Evolutionary conservation across 2,888 invertebrate genomes (phyloP).

Genomic region (Phlogophora meticulosa): DNA sequence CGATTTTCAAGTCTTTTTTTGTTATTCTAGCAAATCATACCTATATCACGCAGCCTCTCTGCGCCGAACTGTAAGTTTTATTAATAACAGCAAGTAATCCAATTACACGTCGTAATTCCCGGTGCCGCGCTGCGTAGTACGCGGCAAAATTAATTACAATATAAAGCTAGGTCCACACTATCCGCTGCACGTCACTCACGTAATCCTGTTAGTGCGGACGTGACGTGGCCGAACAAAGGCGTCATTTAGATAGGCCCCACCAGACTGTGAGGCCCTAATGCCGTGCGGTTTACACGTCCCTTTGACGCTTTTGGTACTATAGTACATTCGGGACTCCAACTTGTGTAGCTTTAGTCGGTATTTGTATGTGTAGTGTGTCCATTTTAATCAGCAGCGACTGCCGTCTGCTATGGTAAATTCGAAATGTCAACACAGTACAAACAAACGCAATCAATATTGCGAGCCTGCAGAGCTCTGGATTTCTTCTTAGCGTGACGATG

Average conservation of each 20-base stretch:
- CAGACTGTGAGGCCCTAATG: conserved; percentile 33
- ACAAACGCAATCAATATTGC: too few species aligned
- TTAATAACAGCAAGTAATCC: conserved; percentile 1
- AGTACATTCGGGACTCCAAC: conserved; percentile 12
- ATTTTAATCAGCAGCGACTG: conserved; percentile 26
- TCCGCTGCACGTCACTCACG: conserved; percentile 49
- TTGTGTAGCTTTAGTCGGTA: conserved; percentile 19
- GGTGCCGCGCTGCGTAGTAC: conserved; percentile 9
- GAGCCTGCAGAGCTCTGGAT: too few species aligned
- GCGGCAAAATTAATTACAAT: conserved; percentile 53
- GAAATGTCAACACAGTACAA: background rate
- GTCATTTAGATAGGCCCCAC: conserved; percentile 49
- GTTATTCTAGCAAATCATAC: too few species aligned
- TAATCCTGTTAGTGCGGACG: conserved; percentile 68
- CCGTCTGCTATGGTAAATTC: conserved; percentile 12
- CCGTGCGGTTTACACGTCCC: conserved; percentile 39
- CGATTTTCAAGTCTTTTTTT: too few species aligned
- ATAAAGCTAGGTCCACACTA: conserved; percentile 57
- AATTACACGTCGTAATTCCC: conserved; percentile 25
- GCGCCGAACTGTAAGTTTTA: background rate
- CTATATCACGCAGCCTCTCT: too few species aligned
- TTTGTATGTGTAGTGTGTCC: conserved; percentile 15
- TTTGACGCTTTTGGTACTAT: conserved; percentile 14
- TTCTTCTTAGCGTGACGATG: too few species aligned
- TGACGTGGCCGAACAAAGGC: conserved; percentile 52